These are phyloP conservation scores for Anabas testudineus DNA, from an alignment of 2,797 vertebrate species.

Conservation along the genomic window DNA sequence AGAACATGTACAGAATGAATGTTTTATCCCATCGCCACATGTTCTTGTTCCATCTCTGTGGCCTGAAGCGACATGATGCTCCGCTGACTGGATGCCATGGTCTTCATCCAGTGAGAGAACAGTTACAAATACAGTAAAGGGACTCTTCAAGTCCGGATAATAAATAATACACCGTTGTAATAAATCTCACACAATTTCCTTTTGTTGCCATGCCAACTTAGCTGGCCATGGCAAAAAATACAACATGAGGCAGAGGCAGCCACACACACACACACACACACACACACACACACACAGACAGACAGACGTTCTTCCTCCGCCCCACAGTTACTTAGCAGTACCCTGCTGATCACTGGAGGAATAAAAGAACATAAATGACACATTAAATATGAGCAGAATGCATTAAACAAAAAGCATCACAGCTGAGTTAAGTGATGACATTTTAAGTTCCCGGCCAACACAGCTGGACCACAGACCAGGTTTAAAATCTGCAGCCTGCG, in stretches of 20 bases:
- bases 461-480: conserved; percentile 9
- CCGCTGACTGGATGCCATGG: not conserved
- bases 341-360: conserved; percentile 46
- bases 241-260: conserved; percentile 20
- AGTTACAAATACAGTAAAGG: conserved; percentile 53
- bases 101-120: conserved; percentile 49
- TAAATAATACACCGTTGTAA: conserved; percentile 69
- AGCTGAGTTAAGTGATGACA: conserved; percentile 43
- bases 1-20: conserved; percentile 56
- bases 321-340: conserved; percentile 23
- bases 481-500: conserved; percentile 28
- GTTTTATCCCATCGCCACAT: conserved; percentile 38
- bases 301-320: conserved; percentile 6
- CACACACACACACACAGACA: conserved; percentile 6
- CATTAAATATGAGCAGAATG: conserved; percentile 57
- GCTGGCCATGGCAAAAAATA: conserved; percentile 23
- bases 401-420: conserved; percentile 58
- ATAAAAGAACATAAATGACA: conserved; percentile 59
- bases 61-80: conserved; percentile 30
- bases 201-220: conserved; percentile 62
- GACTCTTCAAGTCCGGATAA: conserved; percentile 40
- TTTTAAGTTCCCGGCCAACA: conserved; percentile 24
- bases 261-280: conserved; percentile 6
- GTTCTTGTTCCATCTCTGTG: conserved; percentile 26
- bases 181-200: conserved; percentile 44